Conservation (phyloP, 1,140 invertebrate species). For the Anadara kagoshimensis region DNA sequence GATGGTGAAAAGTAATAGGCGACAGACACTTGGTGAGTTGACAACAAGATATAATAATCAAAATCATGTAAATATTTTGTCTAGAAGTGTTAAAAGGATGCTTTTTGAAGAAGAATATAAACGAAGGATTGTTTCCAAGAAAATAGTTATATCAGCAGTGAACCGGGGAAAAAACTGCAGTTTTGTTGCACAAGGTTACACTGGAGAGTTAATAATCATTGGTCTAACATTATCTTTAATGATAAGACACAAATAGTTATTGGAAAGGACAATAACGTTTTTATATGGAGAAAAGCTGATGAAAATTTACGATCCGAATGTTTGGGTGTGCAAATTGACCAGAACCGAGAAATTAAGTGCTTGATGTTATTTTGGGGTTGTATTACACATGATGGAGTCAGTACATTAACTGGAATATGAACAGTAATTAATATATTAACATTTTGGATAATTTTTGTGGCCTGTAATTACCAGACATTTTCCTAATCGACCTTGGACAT, state of each 20-base stretch:
- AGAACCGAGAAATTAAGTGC: no score
- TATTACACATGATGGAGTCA: background rate
- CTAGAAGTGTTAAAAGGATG: background rate
- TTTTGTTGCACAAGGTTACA: background rate
- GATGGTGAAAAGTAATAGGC: background rate
- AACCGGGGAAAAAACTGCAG: background rate
- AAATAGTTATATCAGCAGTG: background rate
- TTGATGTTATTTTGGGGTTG: background rate
- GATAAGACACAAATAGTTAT: background rate
- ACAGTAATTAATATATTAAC: conserved; percentile 4
- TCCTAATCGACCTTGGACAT: conserved; percentile 8
- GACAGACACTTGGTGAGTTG: background rate
- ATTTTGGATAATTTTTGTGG: background rate
- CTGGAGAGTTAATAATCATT: background rate
- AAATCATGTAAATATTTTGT: background rate
- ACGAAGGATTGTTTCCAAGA: background rate
- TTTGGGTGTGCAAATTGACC: background rate
- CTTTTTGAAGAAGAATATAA: background rate
- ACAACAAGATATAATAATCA: background rate
- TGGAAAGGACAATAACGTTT: background rate
- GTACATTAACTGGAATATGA: conserved; percentile 7
- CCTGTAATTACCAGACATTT: background rate
- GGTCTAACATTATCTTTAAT: background rate
- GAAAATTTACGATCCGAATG: background rate
- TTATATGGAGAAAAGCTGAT: background rate